phyloP scores from a whole-genome alignment of 2,888 invertebrate genomes.

The Trilocha varians region DNA sequence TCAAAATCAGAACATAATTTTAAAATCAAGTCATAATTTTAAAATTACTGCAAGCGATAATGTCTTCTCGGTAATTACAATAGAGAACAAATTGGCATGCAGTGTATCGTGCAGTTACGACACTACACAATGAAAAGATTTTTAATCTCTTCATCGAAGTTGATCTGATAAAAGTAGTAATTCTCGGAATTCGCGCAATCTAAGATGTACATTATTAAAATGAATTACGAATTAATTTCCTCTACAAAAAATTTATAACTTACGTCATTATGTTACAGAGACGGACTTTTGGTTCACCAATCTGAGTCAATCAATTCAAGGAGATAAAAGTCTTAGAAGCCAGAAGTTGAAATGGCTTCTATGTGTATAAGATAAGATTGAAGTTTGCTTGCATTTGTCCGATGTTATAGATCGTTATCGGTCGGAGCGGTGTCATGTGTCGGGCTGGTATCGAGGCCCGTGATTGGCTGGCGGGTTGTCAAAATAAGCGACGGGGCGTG shows the following conservation, averaged over 20 bases:
- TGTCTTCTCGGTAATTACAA: background rate
- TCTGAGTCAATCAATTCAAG: background rate
- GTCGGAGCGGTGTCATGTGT: constrained; percentile 18
- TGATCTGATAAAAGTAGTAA: background rate
- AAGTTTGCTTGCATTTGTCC: background rate
- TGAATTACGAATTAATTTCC: background rate
- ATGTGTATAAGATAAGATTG: background rate
- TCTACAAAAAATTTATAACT: background rate
- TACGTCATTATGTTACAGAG: background rate
- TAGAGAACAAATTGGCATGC: background rate
- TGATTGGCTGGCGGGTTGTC: constrained; percentile 53
- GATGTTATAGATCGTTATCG: constrained; percentile 8
- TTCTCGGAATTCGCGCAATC: background rate
- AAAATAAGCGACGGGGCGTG: constrained; percentile 56
- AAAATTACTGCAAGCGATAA: background rate
- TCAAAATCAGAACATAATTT: background rate
- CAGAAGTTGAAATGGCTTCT: background rate
- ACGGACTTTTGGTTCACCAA: fast-evolving
- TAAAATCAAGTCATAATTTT: background rate
- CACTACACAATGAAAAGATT: background rate
- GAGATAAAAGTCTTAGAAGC: background rate
- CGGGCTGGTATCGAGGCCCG: constrained; percentile 21
- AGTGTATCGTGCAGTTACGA: background rate
- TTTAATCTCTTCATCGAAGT: background rate
- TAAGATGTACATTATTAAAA: background rate